These are phyloP conservation scores for Apantesis nais DNA, from an alignment of 2,888 invertebrate genomes.

Conservation along the genomic window DNA sequence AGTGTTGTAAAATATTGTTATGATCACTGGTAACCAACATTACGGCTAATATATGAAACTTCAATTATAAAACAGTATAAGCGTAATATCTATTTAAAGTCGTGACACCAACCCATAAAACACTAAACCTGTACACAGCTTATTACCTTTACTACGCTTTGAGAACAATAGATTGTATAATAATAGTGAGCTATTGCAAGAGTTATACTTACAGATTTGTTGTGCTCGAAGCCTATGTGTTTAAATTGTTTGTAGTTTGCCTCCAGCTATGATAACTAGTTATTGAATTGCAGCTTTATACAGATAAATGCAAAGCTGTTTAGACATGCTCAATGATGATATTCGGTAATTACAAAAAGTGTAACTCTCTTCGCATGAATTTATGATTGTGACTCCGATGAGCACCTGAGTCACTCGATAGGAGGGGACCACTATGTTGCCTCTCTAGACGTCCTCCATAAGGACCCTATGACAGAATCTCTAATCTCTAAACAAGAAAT, in stretches of 20 bases:
- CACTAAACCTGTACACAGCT: not conserved
- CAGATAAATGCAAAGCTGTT: not conserved
- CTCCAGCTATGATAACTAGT: not conserved
- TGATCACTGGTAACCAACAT: not conserved
- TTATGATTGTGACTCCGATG: no score
- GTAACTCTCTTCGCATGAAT: not conserved
- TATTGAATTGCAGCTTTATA: not conserved
- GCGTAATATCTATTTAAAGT: constrained; percentile 1
- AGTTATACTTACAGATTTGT: constrained; percentile 5
- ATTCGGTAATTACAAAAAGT: not conserved
- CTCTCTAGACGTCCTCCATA: no score
- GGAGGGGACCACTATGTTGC: no score
- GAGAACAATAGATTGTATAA: constrained; percentile 1
- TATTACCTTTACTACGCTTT: not conserved
- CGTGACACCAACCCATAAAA: constrained; percentile 5
- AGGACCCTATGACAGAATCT: no score
- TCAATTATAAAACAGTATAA: not conserved
- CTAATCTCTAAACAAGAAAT: no score
- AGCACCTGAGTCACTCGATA: no score
- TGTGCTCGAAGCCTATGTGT: constrained; percentile 4
- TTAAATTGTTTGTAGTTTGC: constrained; percentile 3
- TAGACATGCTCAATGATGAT: not conserved
- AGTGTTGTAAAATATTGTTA: not conserved
- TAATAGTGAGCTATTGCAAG: constrained; percentile 4
- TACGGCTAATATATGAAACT: not conserved